phyloP scores from a whole-genome alignment of 2,113 vertebrate species.

The Conger conger region DNA sequence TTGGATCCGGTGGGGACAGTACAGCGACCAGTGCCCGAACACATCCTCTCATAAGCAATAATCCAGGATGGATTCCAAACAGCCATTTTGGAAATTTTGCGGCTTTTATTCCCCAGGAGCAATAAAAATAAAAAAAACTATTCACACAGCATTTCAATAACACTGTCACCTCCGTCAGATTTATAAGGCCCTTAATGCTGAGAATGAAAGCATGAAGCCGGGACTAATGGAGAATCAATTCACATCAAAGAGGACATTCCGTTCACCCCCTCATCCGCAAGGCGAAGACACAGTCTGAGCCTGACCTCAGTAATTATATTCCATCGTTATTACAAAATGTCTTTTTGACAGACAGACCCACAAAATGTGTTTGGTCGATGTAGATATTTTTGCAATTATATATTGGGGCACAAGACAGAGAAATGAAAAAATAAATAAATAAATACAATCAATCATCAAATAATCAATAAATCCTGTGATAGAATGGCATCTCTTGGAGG shows the following conservation, averaged over 20 bases:
- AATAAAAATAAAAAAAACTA: conserved; percentile 46
- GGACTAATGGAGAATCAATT: conserved; percentile 31
- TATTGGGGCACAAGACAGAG: too few species aligned
- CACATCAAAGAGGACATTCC: neutral
- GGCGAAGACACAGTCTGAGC: conserved; percentile 55
- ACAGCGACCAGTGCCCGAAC: neutral
- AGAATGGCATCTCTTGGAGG: neutral
- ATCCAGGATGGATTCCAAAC: neutral
- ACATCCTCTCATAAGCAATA: conserved; percentile 14
- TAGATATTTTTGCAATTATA: neutral
- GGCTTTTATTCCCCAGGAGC: conserved; percentile 34
- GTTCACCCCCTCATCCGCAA: conserved; percentile 68
- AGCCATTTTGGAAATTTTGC: conserved; percentile 7
- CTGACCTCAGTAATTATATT: conserved; percentile 43
- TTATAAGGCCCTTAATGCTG: conserved; percentile 61
- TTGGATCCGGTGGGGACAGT: too few species aligned
- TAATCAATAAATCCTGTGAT: too few species aligned
- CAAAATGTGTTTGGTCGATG: neutral
- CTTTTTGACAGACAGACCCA: too few species aligned
- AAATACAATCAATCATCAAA: too few species aligned
- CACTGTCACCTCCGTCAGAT: conserved; percentile 54
- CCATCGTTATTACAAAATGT: too few species aligned
- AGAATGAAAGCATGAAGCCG: conserved; percentile 10
- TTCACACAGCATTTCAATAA: conserved; percentile 53
- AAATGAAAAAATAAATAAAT: too few species aligned